A percentile compares a stretch with the other conserved stretches of the same genome.
phyloP scores from a whole-genome alignment of 2,888 invertebrate species.

The Trachelus troglodyta region DNA sequence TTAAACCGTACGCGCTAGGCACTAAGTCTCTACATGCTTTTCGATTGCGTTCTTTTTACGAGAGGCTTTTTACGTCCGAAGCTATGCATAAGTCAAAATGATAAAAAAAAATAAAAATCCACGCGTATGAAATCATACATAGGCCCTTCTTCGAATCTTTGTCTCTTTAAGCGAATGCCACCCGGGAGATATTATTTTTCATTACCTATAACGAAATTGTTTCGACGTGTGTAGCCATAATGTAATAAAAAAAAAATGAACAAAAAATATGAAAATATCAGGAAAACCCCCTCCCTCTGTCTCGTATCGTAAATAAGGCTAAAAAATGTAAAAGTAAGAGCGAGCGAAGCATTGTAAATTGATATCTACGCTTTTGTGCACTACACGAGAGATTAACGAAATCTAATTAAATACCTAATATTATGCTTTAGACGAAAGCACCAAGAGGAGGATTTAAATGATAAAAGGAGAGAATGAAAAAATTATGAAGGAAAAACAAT shows the following conservation, averaged over 20 bases:
- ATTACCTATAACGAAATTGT: slow-evolving; percentile 17
- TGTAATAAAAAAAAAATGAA: slow-evolving; percentile 18
- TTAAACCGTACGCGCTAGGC: slow-evolving; percentile 26
- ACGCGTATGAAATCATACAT: not conserved
- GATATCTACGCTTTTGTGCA: slow-evolving; percentile 42
- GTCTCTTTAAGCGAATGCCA: slow-evolving; percentile 15
- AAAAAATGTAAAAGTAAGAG: slow-evolving; percentile 1
- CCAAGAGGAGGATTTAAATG: slow-evolving; percentile 11
- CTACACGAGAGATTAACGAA: slow-evolving; percentile 39
- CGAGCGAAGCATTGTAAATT: slow-evolving; percentile 40
- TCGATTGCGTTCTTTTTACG: slow-evolving; percentile 31
- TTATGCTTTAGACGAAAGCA: slow-evolving; percentile 37
- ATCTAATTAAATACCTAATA: slow-evolving; percentile 35
- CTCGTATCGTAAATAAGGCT: slow-evolving; percentile 10
- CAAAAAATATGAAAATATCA: slow-evolving; percentile 13
- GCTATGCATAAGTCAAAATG: slow-evolving; percentile 8
- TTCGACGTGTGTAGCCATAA: slow-evolving; percentile 22
- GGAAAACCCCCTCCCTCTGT: slow-evolving; percentile 9
- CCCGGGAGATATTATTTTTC: slow-evolving; percentile 35
- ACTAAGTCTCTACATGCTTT: slow-evolving; percentile 26
- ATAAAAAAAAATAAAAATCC: not conserved
- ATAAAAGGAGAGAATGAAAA: slow-evolving; percentile 26
- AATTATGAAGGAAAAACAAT: slow-evolving; percentile 35
- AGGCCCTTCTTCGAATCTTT: slow-evolving; percentile 23
- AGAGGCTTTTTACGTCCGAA: slow-evolving; percentile 25